These are phyloP conservation scores for Halotydeus destructor DNA, from an alignment of 1,140 invertebrate species.

Conservation along the genomic window DNA sequence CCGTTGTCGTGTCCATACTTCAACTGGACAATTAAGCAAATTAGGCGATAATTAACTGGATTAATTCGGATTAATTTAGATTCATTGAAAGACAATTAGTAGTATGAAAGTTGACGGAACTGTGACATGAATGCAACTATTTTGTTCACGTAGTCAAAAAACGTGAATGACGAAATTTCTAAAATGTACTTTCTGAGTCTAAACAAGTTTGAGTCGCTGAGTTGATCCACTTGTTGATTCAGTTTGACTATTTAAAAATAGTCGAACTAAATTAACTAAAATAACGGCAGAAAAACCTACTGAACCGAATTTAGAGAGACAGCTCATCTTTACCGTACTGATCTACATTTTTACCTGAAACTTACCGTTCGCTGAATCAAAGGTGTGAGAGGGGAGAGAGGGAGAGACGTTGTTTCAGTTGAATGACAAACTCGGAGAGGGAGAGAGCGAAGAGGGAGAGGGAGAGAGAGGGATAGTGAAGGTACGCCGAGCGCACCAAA, in stretches of 20 bases:
- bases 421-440: neutral
- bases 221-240: neutral
- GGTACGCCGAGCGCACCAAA: too few relatives aligned
- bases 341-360: too few relatives aligned
- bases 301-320: too few relatives aligned
- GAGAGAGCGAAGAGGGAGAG: neutral
- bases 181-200: too few relatives aligned
- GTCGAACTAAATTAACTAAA: too few relatives aligned
- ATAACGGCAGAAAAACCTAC: too few relatives aligned
- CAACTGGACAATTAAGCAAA: neutral
- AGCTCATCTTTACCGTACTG: too few relatives aligned
- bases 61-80: neutral
- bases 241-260: neutral
- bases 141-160: too few relatives aligned
- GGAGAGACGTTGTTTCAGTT: neutral
- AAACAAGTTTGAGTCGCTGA: neutral
- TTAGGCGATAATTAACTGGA: neutral
- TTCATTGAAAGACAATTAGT: neutral
- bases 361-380: neutral
- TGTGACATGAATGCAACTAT: too few relatives aligned
- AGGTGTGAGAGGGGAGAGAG: neutral
- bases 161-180: too few relatives aligned
- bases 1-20: too few relatives aligned
- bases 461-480: neutral
- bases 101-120: neutral